These are phyloP conservation scores for Hoplostethus mediterraneus DNA, from an alignment of 2,797 vertebrate genomes.

Conservation along the genomic window DNA sequence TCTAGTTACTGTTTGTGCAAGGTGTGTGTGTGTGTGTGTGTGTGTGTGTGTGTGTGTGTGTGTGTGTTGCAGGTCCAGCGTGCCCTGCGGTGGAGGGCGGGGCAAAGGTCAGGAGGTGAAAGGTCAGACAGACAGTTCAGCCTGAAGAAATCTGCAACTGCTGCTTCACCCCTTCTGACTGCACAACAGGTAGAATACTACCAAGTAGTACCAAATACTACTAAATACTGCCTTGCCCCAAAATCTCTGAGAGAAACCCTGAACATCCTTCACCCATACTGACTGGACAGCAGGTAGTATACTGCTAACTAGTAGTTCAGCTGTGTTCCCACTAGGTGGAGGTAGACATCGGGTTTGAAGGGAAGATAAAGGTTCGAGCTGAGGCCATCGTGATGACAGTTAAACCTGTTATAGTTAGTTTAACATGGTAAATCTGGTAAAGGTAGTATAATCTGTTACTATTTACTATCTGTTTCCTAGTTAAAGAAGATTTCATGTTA, in stretches of 20 bases:
- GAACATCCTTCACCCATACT: no score
- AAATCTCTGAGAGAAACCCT: no score
- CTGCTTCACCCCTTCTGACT: conserved; percentile 64
- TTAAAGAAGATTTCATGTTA: no score
- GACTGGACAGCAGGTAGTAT: no score
- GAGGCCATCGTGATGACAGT: no score
- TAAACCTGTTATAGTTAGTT: no score
- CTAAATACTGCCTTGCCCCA: no score
- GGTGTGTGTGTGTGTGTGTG: conserved; percentile 6
- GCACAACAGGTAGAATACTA: conserved; percentile 55
- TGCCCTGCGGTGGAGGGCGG: conserved; percentile 40
- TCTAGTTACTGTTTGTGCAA: not conserved
- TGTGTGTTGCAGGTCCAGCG: conserved; percentile 31
- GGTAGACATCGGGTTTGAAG: not conserved
- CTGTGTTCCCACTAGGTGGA: conserved; percentile 46
- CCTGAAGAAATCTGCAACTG: conserved; percentile 46
- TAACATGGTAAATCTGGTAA: no score
- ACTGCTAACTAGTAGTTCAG: conserved; percentile 3
- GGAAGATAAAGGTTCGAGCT: no score
- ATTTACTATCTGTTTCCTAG: no score
- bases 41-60: conserved; percentile 3
- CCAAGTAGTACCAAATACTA: not conserved
- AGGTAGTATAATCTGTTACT: no score
- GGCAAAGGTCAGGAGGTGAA: conserved; percentile 40
- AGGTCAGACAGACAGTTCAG: conserved; percentile 64